Evolutionary conservation across 2,888 invertebrate species (phyloP), one percentile per base, ranked within the genome.

Genomic region (Chrysina gloriosa): DNA sequence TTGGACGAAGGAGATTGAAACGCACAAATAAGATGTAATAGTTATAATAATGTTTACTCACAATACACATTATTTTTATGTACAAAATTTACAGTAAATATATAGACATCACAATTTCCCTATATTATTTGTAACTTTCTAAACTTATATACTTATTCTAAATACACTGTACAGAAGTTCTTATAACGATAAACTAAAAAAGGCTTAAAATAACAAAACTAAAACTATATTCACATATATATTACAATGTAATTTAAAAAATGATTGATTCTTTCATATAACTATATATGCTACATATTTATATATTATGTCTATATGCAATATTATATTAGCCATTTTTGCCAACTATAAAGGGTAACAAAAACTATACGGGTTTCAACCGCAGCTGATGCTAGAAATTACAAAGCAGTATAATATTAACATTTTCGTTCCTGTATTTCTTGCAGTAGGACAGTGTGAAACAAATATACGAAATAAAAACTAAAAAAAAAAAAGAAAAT

Each of bases 41-140:
- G 81, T 81, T 83, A 82, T 83, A 82, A 83, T 83, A 83, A 83
- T 83, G 82, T 82, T 81, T 83, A 82, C 80, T 84, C 83, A 84
- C 84, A 84, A 83, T 84, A 84, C 83, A 84, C 83, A 83, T 81
- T 83, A 82, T 83, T 82, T 82, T 77, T 84, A 84, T 84, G 83
- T 84, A 84, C 84, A 84, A 84, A 84, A 84, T 84, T 83, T 84
- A 84, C 84, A 84, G 79, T 79, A 72, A 82, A 82, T 83, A 80
- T 83, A 83, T 83, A 84, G 83, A 84, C 83, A 84, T 84, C 84
- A 84, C 84, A 84, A 83, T 84, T 83, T 83, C 82, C 82, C 82
- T 83, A 82, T 81, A 83, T 81, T 83, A 81, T 82, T 72, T 71
- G 68, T 72, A 71, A 71, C 71, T 66, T 69, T 69, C 69, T 68